Conservation (phyloP, 2,888 invertebrate species). For the Latrodectus hesperus region DNA sequence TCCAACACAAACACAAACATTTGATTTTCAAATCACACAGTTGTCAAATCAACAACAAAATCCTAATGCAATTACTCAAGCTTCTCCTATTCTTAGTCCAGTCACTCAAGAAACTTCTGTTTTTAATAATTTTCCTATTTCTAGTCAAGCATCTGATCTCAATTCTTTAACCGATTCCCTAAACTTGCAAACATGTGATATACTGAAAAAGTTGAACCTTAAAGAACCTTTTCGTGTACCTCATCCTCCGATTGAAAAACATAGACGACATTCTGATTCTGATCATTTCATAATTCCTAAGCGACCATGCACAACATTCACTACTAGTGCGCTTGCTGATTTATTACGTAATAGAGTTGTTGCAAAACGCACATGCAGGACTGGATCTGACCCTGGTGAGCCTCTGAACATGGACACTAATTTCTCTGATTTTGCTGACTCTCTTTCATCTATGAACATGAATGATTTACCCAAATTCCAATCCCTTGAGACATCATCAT, state of each 20-base stretch:
- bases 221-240: conserved; percentile 70
- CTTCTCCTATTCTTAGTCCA: conserved; percentile 62
- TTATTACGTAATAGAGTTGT: conserved; percentile 80
- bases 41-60: conserved; percentile 16
- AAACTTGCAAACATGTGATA: conserved; percentile 27
- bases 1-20: conserved; percentile 44
- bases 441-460: conserved; percentile 18
- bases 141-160: conserved; percentile 59
- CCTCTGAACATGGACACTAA: conserved; percentile 38
- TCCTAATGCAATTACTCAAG: conserved; percentile 38
- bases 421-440: conserved; percentile 42
- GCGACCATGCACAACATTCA: conserved; percentile 63
- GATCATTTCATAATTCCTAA: conserved; percentile 77
- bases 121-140: conserved; percentile 48
- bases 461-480: conserved; percentile 44
- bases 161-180: conserved; percentile 32
- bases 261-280: conserved; percentile 79
- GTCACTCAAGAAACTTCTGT: conserved; percentile 57
- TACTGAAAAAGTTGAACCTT: conserved; percentile 56
- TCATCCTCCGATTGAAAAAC: conserved; percentile 71
- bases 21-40: conserved; percentile 43
- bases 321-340: conserved; percentile 75
- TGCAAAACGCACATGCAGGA: conserved; percentile 72
- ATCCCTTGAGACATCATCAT: conserved; percentile 24
- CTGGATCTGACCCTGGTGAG: conserved; percentile 72